Percentiles rank a stretch among this genome's conserved stretches.
Evolutionary conservation across 2,113 vertebrate genomes (phyloP).

Genomic region (Entomyzon cyanotis): DNA sequence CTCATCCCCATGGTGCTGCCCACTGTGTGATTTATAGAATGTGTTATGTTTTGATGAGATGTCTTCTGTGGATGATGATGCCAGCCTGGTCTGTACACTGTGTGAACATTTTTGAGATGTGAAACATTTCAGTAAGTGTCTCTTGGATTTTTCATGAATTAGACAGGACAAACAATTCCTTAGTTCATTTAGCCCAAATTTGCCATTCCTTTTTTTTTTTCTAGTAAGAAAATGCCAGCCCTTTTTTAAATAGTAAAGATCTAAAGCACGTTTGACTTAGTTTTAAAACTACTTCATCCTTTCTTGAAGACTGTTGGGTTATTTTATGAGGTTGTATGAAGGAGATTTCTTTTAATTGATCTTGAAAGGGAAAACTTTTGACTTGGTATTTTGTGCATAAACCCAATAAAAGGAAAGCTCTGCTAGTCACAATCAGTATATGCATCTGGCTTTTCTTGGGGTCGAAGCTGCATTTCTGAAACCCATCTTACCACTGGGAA

Average conservation of each 20-base stretch:
- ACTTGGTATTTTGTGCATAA: neutral
- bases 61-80: neutral
- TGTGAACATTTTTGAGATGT: neutral
- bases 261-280: neutral
- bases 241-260: neutral
- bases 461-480: neutral
- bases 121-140: neutral
- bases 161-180: neutral
- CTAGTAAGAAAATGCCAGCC: neutral
- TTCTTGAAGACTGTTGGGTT: neutral
- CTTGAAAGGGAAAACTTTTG: neutral
- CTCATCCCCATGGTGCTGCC: neutral
- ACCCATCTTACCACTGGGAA: neutral
- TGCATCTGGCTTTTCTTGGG: neutral
- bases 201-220: rapidly evolving
- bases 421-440: neutral
- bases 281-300: neutral
- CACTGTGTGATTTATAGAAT: neutral
- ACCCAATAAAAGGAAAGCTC: neutral
- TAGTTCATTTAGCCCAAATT: neutral
- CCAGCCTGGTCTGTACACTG: neutral
- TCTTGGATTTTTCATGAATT: neutral
- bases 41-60: neutral
- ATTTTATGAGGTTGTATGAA: neutral
- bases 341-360: neutral